Evolutionary conservation across 2,113 vertebrate species (phyloP).

Genomic region (Heliornis fulica): DNA sequence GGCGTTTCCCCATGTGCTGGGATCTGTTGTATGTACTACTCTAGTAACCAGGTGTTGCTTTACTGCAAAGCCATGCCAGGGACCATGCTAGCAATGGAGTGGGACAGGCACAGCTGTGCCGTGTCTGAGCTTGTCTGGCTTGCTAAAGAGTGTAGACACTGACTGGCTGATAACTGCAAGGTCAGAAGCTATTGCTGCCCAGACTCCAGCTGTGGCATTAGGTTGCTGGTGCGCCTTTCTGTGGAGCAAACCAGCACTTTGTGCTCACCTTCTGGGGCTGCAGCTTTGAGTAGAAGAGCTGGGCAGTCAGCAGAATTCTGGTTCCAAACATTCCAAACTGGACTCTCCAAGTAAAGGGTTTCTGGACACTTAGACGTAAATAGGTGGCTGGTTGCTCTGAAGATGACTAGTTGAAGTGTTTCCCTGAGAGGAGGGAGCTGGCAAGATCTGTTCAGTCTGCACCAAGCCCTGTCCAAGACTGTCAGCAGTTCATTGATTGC

Average conservation of each 20-base stretch:
- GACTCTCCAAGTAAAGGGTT: background rate
- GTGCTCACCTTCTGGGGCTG: background rate
- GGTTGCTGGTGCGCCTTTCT: background rate
- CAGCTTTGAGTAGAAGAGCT: background rate
- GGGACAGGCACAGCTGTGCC: background rate
- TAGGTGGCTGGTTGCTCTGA: background rate
- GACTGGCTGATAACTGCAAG: background rate
- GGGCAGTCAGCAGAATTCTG: background rate
- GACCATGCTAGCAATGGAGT: background rate
- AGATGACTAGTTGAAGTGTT: rapidly evolving
- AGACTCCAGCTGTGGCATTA: background rate
- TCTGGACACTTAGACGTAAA: background rate
- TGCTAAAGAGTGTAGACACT: background rate
- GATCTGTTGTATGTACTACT: background rate
- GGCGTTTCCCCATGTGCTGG: background rate
- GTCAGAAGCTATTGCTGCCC: background rate
- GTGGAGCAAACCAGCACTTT: background rate
- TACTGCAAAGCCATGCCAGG: background rate
- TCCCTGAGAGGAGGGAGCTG: background rate
- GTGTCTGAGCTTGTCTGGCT: background rate
- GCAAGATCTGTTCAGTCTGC: background rate
- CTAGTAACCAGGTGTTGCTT: background rate
- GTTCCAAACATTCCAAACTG: background rate
- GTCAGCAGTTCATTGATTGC: background rate
- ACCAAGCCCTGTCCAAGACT: background rate